phyloP scores from a whole-genome alignment of 2,113 vertebrate species.

The Bombycilla garrulus region DNA sequence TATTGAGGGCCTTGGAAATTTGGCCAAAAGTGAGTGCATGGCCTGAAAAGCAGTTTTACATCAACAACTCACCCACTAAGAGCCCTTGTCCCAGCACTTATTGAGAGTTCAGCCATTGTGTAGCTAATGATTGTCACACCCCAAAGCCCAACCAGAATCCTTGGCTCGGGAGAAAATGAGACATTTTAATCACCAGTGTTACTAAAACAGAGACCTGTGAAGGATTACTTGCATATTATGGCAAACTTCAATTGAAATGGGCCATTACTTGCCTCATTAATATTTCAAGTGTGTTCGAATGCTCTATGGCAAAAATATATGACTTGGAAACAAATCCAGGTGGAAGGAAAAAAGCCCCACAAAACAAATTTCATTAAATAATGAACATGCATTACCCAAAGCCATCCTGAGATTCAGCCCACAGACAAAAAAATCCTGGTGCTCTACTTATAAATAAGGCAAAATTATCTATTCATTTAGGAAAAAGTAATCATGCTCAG shows the following conservation, averaged over 20 bases:
- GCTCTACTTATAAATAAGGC: conserved; percentile 13
- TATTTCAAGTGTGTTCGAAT: conserved; percentile 28
- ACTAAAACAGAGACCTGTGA: background rate
- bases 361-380: conserved; percentile 22
- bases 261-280: conserved; percentile 28
- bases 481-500: conserved; percentile 52
- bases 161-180: background rate
- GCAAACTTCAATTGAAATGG: conserved; percentile 21
- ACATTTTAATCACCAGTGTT: background rate
- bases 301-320: background rate
- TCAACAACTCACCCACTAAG: background rate
- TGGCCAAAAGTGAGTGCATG: rapidly evolving
- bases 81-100: background rate
- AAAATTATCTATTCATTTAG: conserved; percentile 46
- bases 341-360: background rate
- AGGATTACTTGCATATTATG: background rate
- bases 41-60: background rate
- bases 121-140: background rate
- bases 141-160: background rate
- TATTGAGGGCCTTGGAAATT: background rate
- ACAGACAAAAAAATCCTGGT: background rate
- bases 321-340: conserved; percentile 2
- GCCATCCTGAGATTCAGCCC: background rate
- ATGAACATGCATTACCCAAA: background rate
- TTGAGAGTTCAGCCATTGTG: background rate